Evolutionary conservation across 1,140 invertebrate species (phyloP), one percentile per base, ranked within the genome.

Genomic region (Plodia interpunctella): DNA sequence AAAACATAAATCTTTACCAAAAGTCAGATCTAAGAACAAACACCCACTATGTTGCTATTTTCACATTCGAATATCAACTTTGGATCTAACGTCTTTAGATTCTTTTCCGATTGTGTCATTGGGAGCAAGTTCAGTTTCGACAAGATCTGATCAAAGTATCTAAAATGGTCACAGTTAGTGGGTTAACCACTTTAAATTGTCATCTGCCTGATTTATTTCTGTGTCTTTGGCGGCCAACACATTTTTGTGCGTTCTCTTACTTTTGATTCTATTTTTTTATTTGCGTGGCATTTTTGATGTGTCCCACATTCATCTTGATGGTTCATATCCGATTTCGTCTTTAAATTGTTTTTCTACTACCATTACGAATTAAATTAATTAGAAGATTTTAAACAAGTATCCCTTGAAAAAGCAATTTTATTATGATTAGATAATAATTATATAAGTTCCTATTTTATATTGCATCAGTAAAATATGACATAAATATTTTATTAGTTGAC

Each of bases 141-240:
- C 81, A 87, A 85, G 82, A 90, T 90, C 78, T 87, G 80, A 85
- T 87, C 86, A 85, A 83, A 87, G 85, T 80, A 88, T 90, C 88
- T 90, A 90, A 90, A 90, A 90, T 89, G 88, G 90, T 90, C 85
- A 90, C 87, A 90, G 87, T 88, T 86, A 88, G 85, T 90, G 86
- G 90, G 88, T 87, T 87, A 87, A 89, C 90, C 90, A 90, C 90
- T 90, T 90, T 90, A 90, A 90, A 90, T 90, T 90, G 90, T 90
- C 90, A 90, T 90, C 88, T 83, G 80, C 78, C 83, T 90, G 90
- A 90, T 90, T 90, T 90, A 90, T 90, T 90, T 90, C 85, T 88
- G 82, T 90, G 81, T 88, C 85, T 88, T 82, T 83, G 79, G 82
- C 78, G 82, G 78, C 76, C 78, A 85, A 85, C 84, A 85, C 83